Base-by-base conservation (phyloP, 2,797 vertebrate species). In the Podargus strigoides region DNA sequence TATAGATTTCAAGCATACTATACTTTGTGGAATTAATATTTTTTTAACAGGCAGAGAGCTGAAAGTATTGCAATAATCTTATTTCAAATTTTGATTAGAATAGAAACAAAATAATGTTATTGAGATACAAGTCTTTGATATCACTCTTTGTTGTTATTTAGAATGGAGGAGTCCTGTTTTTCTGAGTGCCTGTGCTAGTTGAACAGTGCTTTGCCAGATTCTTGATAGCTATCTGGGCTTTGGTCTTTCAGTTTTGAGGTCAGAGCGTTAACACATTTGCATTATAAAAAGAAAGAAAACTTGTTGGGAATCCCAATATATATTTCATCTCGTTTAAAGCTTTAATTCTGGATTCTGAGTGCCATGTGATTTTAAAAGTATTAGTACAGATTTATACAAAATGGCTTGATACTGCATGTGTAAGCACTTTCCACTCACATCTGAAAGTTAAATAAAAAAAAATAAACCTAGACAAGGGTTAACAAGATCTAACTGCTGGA, bases 261-360 rank as follows among this genome's bases (percentile, higher is more conserved):
- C 96, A 95, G 79, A 91, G 70, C 47, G 89, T 93, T 94, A 92
- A 86, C 79, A 93, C 78, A 89, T 93, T 94, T 95, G 87, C 95
- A 93, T 96, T 95, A 91, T 70, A 93, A 95, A 96, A 95, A 94
- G 89, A 95, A 93, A 87, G 69, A 91, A 96, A 94, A 96, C 95
- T 97, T 97, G 86, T 85, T 77, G 93, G 49, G 74, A 93, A 95
- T 91, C 93, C 80, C 90, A 93, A 86, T 96, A 94, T 97, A 85
- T 89, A 96, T 94, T 91, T 95, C 93, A 95, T 94, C 92, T 95
- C 89, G 49, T 95, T 95, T 96, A 93, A 96, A 83, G 15, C 82
- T 76, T 79, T 96, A 96, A 97, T 96, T 93, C 94, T 90, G 77
- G 93, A 93, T 97, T 96, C 83, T 85, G 85, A 91, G 44, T 90